Percentiles rank a stretch among this genome's conserved stretches.
Evolutionary conservation across 2,888 invertebrate species (phyloP).

Genomic region (Drosophila silvestris): DNA sequence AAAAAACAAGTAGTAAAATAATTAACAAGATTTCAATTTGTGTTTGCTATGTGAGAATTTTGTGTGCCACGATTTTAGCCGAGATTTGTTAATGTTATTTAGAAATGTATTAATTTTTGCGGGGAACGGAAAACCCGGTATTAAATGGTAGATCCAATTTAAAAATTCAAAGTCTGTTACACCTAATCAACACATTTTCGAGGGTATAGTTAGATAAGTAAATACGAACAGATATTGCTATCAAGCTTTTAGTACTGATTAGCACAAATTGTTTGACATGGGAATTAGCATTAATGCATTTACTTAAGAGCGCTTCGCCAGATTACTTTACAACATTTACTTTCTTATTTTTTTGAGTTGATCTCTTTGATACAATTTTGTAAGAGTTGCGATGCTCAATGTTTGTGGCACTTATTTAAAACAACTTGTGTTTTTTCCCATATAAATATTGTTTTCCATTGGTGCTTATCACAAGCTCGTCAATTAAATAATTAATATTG

Average conservation of each 20-base stretch:
- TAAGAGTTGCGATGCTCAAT: neutral
- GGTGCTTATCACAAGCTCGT: neutral
- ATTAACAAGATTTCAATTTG: neutral
- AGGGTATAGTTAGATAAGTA: conserved; percentile 8
- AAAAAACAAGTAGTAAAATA: neutral
- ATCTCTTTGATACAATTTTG: neutral
- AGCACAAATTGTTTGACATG: conserved; percentile 16
- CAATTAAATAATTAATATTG: neutral
- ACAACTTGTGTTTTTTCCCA: neutral
- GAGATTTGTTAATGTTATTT: neutral
- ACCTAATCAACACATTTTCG: neutral
- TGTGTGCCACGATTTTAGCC: neutral
- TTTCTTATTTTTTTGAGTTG: neutral
- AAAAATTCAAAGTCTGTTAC: neutral
- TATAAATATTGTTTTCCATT: neutral
- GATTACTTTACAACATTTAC: neutral
- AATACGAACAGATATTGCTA: conserved; percentile 15
- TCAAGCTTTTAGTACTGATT: conserved; percentile 24
- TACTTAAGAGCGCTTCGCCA: neutral
- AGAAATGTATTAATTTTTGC: neutral
- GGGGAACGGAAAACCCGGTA: neutral
- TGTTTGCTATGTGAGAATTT: neutral
- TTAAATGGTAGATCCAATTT: neutral
- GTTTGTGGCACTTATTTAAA: neutral
- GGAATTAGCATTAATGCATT: conserved; percentile 14